Conservation (phyloP, 2,797 vertebrate species). For the Xenentodon cancila region DNA sequence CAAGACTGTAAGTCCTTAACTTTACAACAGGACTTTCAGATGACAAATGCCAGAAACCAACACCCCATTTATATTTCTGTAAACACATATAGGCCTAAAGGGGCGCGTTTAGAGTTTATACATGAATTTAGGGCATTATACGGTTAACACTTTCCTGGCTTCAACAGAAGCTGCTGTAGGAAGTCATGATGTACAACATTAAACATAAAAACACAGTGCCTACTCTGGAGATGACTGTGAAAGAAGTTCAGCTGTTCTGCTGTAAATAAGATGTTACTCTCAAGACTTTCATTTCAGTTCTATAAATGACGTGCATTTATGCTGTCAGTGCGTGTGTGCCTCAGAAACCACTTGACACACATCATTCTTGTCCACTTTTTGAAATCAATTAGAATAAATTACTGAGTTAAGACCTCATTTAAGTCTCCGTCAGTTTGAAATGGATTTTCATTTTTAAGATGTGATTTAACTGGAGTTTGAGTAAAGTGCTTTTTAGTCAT, state of each 20-base stretch:
- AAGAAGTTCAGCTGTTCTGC: background rate
- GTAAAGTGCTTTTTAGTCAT: conserved; percentile 62
- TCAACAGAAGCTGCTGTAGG: too few relatives aligned
- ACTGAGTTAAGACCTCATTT: conserved; percentile 55
- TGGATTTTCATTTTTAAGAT: conserved; percentile 69
- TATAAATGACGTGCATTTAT: background rate
- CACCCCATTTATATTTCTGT: too few relatives aligned
- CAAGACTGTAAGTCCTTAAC: too few relatives aligned
- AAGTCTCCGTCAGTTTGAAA: conserved; percentile 55
- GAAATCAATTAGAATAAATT: conserved; percentile 33
- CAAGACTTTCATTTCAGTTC: too few relatives aligned
- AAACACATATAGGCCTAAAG: too few relatives aligned
- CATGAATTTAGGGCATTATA: too few relatives aligned
- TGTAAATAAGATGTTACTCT: background rate
- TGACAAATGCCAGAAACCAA: too few relatives aligned
- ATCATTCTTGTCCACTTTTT: conserved; percentile 17
- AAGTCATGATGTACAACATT: too few relatives aligned
- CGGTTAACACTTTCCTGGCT: too few relatives aligned
- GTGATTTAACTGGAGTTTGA: conserved; percentile 67
- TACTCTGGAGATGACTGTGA: background rate
- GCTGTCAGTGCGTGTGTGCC: background rate
- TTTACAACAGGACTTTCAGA: too few relatives aligned
- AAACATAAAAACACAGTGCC: background rate
- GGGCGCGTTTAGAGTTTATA: too few relatives aligned
- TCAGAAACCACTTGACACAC: background rate